Evolutionary conservation across 2,797 vertebrate genomes (phyloP).

Genomic region (Bradypodion pumilum): DNA sequence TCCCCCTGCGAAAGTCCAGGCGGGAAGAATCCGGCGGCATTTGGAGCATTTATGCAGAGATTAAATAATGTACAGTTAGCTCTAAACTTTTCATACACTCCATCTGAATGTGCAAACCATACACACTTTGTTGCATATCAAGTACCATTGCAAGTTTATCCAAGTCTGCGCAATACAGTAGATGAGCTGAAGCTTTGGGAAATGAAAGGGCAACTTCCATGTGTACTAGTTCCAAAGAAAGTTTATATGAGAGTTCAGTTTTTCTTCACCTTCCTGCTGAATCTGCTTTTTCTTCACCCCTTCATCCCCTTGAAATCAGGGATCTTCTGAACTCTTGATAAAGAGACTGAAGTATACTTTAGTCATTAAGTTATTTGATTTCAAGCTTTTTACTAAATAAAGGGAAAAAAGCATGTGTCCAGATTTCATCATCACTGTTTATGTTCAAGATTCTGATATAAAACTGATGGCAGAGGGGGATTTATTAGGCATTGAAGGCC

Average conservation of each 20-base stretch:
- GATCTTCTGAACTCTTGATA: neutral
- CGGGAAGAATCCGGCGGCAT: too few species aligned
- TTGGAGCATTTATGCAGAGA: too few species aligned
- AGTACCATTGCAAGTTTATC: too few species aligned
- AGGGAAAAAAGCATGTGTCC: neutral
- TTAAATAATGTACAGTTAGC: too few species aligned
- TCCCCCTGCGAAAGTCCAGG: too few species aligned
- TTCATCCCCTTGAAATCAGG: neutral
- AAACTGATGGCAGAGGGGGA: neutral
- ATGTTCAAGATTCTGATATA: neutral
- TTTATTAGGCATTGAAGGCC: neutral
- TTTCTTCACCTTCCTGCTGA: neutral
- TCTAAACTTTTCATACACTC: neutral
- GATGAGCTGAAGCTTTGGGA: neutral
- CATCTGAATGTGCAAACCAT: neutral
- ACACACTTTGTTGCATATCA: too few species aligned
- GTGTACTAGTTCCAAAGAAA: neutral
- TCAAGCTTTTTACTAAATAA: neutral
- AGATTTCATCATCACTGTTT: neutral
- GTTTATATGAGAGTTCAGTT: neutral
- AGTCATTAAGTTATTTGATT: neutral
- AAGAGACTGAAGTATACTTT: neutral
- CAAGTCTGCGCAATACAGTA: neutral
- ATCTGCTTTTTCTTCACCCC: neutral
- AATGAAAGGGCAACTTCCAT: neutral